Evolutionary conservation across 1,140 invertebrate genomes (phyloP), one percentile per base, ranked within the genome.

Genomic region (Hycleus phaleratus): DNA sequence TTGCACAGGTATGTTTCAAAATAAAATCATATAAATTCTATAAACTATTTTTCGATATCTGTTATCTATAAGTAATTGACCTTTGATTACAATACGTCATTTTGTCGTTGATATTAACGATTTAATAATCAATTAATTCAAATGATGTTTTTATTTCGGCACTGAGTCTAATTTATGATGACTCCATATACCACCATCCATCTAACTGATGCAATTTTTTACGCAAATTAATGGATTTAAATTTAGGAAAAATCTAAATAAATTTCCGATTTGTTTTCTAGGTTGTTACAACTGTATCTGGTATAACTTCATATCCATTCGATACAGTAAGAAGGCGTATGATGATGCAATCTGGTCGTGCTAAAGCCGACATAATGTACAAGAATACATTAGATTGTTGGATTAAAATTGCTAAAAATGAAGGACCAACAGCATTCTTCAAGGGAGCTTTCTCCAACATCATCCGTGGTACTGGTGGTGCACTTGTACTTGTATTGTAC

Each of bases 251-350:
- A 42, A 8, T 42, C 11, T 42, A n/a, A n/a, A 42, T 42, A 11
- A 18, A 18, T 18, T 18, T 40, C 26, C 45, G 10, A 49, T 64
- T 60, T 66, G 54, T 50, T 49, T 68, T 67, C 6, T 60, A 74
- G 71, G 66, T 68, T 59, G 73, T 74, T 42, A 73, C 71, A 25
- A 74, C 73, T 49, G 58, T 73, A 50, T 68, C 73, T 49, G 71
- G 73, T 68, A 73, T 93, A 60, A 80, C 91, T 49, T 91, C 89
- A 10, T 93, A 93, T 81, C 91, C 91, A 65, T 90, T 91, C 73
- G 91, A 93, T 74, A 93, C 91, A 46, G 90, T 93, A 46, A 81
- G 91, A 77, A 83, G 91, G 74, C 84, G 91, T 72, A 92, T 93
- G 89, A 93, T 93, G 88, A 90, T 90, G 87, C 86, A 89, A 77